These are phyloP conservation scores for Acanthoscelides obtectus DNA, from an alignment of 2,888 invertebrate genomes.

Conservation along the genomic window DNA sequence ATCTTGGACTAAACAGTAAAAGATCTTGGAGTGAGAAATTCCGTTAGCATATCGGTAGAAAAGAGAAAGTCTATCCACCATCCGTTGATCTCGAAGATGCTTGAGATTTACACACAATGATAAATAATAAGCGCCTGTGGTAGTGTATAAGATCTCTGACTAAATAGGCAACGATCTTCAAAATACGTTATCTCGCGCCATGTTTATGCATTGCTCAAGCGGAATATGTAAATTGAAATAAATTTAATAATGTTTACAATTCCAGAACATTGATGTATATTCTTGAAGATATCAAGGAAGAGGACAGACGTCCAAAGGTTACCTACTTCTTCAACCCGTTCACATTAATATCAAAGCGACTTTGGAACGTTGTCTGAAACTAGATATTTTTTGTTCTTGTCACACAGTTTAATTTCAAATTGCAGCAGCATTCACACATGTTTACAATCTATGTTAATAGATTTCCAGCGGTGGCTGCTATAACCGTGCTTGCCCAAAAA, in stretches of 20 bases:
- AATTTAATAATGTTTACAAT: not conserved
- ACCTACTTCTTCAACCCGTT: not conserved
- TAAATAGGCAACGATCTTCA: not conserved
- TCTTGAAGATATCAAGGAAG: not conserved
- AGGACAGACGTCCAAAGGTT: not conserved
- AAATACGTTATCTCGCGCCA: not conserved
- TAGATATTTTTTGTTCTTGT: not conserved
- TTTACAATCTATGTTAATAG: too few species aligned
- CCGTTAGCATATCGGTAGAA: too few species aligned
- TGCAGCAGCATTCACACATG: not conserved
- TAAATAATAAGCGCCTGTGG: too few species aligned
- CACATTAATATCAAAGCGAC: not conserved
- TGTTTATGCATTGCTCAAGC: not conserved
- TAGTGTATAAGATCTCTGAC: too few species aligned
- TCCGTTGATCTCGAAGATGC: too few species aligned
- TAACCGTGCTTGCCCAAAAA: too few species aligned
- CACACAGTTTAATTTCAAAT: not conserved
- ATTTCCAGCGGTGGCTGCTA: too few species aligned
- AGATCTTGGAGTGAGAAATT: too few species aligned
- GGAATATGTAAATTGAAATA: not conserved
- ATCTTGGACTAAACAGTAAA: too few species aligned
- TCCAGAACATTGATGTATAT: not conserved
- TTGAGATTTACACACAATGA: too few species aligned
- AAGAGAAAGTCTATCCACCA: too few species aligned
- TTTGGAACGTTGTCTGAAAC: not conserved